These are phyloP conservation scores for Glossophaga mutica DNA, from an alignment of 2,797 vertebrate species.

Conservation along the genomic window DNA sequence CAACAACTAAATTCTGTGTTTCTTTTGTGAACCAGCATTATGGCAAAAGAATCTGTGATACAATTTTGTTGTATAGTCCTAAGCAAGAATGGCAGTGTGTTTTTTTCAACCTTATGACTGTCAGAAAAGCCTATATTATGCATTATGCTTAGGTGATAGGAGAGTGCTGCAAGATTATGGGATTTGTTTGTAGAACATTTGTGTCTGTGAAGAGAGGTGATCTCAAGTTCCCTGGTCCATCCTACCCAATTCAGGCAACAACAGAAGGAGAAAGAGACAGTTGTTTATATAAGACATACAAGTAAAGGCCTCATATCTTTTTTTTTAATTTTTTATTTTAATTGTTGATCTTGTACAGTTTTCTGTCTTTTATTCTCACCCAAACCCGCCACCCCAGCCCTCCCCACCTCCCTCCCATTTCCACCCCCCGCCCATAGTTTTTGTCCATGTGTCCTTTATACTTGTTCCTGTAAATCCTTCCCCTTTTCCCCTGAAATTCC, in stretches of 20 bases:
- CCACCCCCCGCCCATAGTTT: too few relatives aligned
- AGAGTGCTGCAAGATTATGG: neutral
- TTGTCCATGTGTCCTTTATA: too few relatives aligned
- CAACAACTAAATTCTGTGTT: neutral
- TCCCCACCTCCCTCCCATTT: too few relatives aligned
- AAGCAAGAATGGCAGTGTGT: neutral
- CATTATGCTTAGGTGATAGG: neutral
- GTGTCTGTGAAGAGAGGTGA: neutral
- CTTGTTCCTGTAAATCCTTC: too few relatives aligned
- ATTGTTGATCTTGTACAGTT: too few relatives aligned
- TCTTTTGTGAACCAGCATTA: neutral
- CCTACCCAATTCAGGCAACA: conserved; percentile 1
- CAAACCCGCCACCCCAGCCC: too few relatives aligned
- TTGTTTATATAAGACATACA: conserved; percentile 6
- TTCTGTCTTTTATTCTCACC: too few relatives aligned
- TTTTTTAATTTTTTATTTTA: too few relatives aligned
- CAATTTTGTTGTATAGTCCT: neutral
- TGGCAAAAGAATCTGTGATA: neutral
- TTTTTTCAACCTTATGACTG: neutral
- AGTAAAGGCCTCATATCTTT: neutral
- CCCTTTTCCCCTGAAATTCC: too few relatives aligned
- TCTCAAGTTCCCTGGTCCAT: neutral
- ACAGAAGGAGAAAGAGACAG: neutral
- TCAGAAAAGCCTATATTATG: neutral
- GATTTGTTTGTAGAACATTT: neutral